A percentile compares a stretch with the other conserved stretches of the same genome.
phyloP scores from a whole-genome alignment of 2,888 invertebrate genomes.

The Acrobasis suavella region DNA sequence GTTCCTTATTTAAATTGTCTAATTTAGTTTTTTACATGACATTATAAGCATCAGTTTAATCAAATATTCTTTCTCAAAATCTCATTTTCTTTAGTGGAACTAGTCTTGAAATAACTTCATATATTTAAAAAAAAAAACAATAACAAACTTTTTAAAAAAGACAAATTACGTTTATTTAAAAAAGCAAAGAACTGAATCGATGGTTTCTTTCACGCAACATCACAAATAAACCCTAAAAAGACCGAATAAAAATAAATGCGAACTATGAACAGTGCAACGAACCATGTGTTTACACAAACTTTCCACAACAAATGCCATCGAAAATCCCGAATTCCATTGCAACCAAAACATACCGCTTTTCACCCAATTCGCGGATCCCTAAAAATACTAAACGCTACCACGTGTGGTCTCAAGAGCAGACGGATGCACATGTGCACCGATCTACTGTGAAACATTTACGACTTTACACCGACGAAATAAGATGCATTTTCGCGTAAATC shows the following conservation, averaged over 20 bases:
- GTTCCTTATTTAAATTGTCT: too few species aligned
- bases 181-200: too few species aligned
- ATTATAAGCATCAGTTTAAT: too few species aligned
- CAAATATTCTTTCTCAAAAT: too few species aligned
- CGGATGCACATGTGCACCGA: slow-evolving; percentile 21
- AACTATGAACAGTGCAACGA: not conserved
- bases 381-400: slow-evolving; percentile 22
- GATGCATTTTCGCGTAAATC: slow-evolving; percentile 3
- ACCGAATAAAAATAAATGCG: not conserved
- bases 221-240: not conserved
- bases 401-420: slow-evolving; percentile 19
- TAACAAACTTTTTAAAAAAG: too few species aligned
- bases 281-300: not conserved
- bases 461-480: slow-evolving; percentile 22
- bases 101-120: too few species aligned
- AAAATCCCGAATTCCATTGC: slow-evolving; percentile 2
- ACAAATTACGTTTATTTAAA: too few species aligned
- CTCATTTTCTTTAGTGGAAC: too few species aligned
- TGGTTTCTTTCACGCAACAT: not conserved
- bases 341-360: slow-evolving; percentile 9
- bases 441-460: not conserved
- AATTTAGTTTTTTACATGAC: too few species aligned
- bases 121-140: too few species aligned
- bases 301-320: slow-evolving; percentile 7
- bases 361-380: slow-evolving; percentile 8